These are phyloP conservation scores for Mamestra configurata DNA, from an alignment of 1,140 invertebrate genomes.

Conservation along the genomic window DNA sequence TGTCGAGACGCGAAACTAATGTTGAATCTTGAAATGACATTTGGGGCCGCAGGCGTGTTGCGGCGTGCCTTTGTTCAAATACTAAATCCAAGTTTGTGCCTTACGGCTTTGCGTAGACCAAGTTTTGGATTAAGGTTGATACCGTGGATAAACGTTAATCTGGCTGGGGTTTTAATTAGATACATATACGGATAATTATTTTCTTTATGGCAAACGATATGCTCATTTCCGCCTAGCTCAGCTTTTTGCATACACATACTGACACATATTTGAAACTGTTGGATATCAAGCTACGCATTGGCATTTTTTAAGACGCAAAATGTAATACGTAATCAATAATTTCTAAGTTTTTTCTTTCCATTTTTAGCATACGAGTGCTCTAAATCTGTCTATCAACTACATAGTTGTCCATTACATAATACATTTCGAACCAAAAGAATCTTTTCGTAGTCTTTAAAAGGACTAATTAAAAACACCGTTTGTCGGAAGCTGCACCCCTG, in stretches of 20 bases:
- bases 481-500: conserved; percentile 61
- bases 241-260: conserved; percentile 19
- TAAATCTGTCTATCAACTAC: conserved; percentile 47
- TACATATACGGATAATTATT: background rate
- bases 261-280: background rate
- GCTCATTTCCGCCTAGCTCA: background rate
- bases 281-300: conserved; percentile 3
- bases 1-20: conserved; percentile 74
- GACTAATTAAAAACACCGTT: conserved; percentile 47
- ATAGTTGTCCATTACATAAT: conserved; percentile 45
- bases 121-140: conserved; percentile 42
- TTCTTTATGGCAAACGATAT: background rate
- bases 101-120: conserved; percentile 37
- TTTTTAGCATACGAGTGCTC: conserved; percentile 43
- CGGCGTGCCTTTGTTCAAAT: conserved; percentile 79
- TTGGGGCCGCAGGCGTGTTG: conserved; percentile 70
- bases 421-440: conserved; percentile 46
- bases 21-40: conserved; percentile 77
- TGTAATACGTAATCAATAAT: conserved; percentile 42
- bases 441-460: conserved; percentile 41
- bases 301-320: conserved; percentile 29
- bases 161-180: background rate
- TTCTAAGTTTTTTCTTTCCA: conserved; percentile 43
- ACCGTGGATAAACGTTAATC: background rate
- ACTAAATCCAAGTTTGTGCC: conserved; percentile 65